Evolutionary conservation across 2,113 vertebrate genomes (phyloP).

Genomic region (Callithrix jacchus): DNA sequence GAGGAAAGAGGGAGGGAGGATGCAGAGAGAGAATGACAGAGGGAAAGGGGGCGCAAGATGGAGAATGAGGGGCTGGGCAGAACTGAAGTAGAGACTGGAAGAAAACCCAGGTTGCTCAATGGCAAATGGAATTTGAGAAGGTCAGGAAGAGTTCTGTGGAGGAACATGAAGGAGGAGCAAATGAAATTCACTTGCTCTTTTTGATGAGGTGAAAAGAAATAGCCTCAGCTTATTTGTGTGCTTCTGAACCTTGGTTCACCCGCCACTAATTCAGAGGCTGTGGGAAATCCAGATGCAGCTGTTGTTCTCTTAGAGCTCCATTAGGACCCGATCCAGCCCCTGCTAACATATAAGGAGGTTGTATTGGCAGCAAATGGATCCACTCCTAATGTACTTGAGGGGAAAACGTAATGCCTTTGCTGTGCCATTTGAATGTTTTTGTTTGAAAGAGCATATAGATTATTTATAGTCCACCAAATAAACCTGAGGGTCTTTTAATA

Average conservation of each 20-base stretch:
- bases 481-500: conserved; percentile 76
- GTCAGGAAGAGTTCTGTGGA: background rate
- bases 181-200: background rate
- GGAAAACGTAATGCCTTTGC: conserved; percentile 64
- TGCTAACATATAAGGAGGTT: conserved; percentile 39
- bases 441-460: conserved; percentile 70
- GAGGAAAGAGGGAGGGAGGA: background rate
- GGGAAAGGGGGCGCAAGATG: background rate
- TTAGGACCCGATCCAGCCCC: conserved; percentile 62
- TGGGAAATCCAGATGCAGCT: conserved; percentile 64
- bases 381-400: conserved; percentile 63
- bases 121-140: background rate
- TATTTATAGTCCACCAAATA: conserved; percentile 72
- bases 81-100: background rate
- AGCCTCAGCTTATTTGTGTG: background rate
- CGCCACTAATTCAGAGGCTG: background rate
- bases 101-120: background rate
- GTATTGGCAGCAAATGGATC: conserved; percentile 59
- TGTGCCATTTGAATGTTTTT: conserved; percentile 67
- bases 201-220: background rate
- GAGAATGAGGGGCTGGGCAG: no score
- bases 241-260: conserved; percentile 53
- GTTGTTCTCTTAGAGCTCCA: conserved; percentile 38
- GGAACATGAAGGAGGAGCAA: background rate
- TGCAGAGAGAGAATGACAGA: background rate